phyloP scores from a whole-genome alignment of 2,888 invertebrate genomes.

The Ethmia dodecea region DNA sequence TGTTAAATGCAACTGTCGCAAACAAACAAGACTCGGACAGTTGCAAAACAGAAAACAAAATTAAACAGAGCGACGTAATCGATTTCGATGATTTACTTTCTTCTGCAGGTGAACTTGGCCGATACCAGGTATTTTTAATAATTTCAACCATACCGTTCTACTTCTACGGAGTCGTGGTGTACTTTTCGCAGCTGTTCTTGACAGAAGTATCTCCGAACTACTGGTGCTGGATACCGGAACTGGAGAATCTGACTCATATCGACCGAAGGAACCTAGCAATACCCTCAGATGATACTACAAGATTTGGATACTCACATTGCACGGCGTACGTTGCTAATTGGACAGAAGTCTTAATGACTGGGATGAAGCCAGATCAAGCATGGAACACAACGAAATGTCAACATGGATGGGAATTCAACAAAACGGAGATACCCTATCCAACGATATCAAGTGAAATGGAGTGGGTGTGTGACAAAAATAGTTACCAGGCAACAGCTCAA shows the following conservation, averaged over 20 bases:
- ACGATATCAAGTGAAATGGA: constrained; percentile 48
- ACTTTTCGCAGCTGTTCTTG: constrained; percentile 38
- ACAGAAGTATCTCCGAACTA: constrained; percentile 41
- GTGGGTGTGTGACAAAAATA: constrained; percentile 51
- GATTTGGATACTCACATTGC: constrained; percentile 45
- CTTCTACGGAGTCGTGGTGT: constrained; percentile 33
- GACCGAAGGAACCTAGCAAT: constrained; percentile 34
- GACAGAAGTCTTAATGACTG: constrained; percentile 36
- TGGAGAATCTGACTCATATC: constrained; percentile 32
- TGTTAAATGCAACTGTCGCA: constrained; percentile 5
- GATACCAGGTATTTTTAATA: constrained; percentile 34
- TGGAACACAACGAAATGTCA: constrained; percentile 41
- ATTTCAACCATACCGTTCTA: constrained; percentile 37
- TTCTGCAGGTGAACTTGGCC: constrained; percentile 38
- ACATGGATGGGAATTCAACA: constrained; percentile 52
- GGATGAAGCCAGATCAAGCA: constrained; percentile 27
- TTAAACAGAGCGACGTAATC: constrained; percentile 13
- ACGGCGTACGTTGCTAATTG: constrained; percentile 40
- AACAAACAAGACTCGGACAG: constrained; percentile 12
- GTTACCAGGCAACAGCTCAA: constrained; percentile 52
- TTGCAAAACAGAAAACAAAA: neutral
- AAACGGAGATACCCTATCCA: constrained; percentile 48
- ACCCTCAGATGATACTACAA: constrained; percentile 27
- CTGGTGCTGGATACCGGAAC: constrained; percentile 40
- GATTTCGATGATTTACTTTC: constrained; percentile 38